Evolutionary conservation across 1,140 invertebrate genomes (phyloP).

Genomic region (Coptotermes formosanus): DNA sequence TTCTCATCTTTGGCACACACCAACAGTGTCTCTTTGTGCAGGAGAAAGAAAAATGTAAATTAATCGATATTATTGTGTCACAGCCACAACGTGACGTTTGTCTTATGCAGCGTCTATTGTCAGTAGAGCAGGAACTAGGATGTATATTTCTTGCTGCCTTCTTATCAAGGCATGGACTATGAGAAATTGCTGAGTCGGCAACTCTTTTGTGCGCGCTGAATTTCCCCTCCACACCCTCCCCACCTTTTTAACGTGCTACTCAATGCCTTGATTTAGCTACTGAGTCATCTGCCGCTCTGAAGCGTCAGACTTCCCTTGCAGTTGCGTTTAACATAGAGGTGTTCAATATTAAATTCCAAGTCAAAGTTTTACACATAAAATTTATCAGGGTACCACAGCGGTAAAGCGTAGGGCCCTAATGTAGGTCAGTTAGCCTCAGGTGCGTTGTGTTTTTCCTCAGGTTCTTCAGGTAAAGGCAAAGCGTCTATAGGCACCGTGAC

Average conservation of each 20-base stretch:
- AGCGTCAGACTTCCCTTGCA: too few species aligned
- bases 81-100: background rate
- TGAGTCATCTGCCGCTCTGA: background rate
- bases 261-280: background rate
- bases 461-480: too few species aligned
- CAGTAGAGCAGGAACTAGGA: background rate
- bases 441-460: too few species aligned
- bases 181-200: background rate
- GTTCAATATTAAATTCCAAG: too few species aligned
- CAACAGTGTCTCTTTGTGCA: background rate
- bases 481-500: too few species aligned
- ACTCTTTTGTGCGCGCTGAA: background rate
- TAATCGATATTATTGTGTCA: background rate
- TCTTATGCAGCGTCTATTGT: background rate
- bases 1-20: background rate
- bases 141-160: too few species aligned
- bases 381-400: too few species aligned
- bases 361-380: too few species aligned
- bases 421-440: too few species aligned
- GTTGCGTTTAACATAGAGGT: too few species aligned
- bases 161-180: background rate
- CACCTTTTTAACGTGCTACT: background rate
- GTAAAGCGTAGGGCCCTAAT: too few species aligned
- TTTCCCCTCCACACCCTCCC: too few species aligned
- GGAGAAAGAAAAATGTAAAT: background rate